Evolutionary conservation across 1,140 invertebrate species (phyloP).

Genomic region (Bradynema listronoti): DNA sequence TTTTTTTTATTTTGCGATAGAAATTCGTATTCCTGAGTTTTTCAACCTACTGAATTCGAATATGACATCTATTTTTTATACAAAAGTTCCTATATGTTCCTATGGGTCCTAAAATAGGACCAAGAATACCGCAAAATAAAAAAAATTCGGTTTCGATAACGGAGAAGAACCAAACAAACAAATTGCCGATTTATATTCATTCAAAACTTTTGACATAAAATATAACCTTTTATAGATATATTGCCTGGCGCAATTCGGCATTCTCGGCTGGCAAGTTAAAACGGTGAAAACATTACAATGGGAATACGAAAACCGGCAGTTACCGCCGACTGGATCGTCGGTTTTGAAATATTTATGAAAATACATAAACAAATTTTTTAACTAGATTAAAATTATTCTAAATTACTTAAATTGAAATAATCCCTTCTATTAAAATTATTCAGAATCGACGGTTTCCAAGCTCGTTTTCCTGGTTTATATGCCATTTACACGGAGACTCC

Average conservation of each 20-base stretch:
- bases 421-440: background rate
- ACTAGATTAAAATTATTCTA: too few species aligned
- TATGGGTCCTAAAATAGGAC: too few species aligned
- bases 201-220: too few species aligned
- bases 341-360: conserved; percentile 5
- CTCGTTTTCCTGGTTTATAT: conserved; percentile 54
- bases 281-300: conserved; percentile 47
- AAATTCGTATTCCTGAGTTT: too few species aligned
- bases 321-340: conserved; percentile 45
- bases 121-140: too few species aligned
- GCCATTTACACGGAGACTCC: conserved; percentile 56
- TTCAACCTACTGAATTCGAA: too few species aligned
- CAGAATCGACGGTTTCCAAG: conserved; percentile 48
- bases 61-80: too few species aligned
- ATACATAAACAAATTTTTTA: background rate
- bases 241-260: conserved; percentile 50
- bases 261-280: conserved; percentile 51
- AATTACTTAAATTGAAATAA: background rate
- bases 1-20: too few species aligned
- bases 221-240: conserved; percentile 55
- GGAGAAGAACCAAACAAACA: too few species aligned
- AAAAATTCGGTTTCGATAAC: too few species aligned
- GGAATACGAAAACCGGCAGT: conserved; percentile 51
- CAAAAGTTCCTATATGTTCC: too few species aligned
- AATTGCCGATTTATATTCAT: too few species aligned